Conservation (phyloP, 2,888 invertebrate genomes). For the Celastrina argiolus region DNA sequence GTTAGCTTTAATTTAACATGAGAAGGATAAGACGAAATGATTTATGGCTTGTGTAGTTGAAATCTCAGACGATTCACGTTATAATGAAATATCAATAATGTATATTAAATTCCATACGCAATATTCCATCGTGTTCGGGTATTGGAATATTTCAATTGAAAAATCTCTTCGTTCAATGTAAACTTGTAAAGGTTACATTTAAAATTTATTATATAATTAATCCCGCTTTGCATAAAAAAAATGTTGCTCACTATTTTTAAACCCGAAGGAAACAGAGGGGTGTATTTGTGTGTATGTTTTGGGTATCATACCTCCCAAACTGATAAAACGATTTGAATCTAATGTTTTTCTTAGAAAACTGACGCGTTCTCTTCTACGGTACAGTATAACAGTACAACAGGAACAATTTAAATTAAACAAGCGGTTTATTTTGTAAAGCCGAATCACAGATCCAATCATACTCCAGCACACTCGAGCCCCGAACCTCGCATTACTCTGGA, state of each 20-base stretch:
- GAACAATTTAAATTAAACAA: neutral
- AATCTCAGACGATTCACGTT: neutral
- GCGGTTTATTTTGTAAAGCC: conserved; percentile 1
- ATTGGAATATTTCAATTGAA: neutral
- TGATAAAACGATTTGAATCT: too few species aligned
- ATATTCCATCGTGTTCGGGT: neutral
- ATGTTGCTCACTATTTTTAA: too few species aligned
- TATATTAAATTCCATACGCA: neutral
- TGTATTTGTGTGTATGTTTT: too few species aligned
- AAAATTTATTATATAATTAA: too few species aligned
- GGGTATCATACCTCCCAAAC: too few species aligned
- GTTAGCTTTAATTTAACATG: conserved; percentile 19
- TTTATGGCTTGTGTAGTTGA: neutral
- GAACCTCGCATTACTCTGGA: neutral
- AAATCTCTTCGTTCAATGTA: neutral
- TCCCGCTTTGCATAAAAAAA: too few species aligned
- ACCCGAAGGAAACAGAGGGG: too few species aligned
- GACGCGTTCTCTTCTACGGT: too few species aligned
- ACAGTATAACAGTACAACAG: neutral
- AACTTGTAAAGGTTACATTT: neutral
- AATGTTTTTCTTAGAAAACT: too few species aligned
- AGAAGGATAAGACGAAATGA: conserved; percentile 8
- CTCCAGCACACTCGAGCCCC: neutral
- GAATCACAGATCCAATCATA: conserved; percentile 3
- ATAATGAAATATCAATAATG: neutral